These are phyloP conservation scores for Heliconius aoede DNA, from an alignment of 2,888 invertebrate species.

Conservation along the genomic window DNA sequence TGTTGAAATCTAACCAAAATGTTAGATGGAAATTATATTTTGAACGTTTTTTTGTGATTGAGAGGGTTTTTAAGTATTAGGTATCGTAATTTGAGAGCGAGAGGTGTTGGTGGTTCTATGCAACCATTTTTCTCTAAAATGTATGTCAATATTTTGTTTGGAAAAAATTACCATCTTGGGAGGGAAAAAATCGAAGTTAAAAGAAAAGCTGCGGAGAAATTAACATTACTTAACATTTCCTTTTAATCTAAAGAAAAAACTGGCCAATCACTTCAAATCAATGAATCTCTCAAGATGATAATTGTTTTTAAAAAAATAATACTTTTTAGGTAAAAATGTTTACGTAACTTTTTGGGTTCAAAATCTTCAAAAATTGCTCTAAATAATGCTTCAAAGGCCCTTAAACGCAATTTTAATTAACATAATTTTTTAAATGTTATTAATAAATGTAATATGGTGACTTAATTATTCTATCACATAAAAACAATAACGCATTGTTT, in stretches of 20 bases:
- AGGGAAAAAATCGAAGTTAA: no score
- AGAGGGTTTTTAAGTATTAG: neutral
- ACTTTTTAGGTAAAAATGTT: neutral
- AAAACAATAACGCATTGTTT: neutral
- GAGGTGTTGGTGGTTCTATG: neutral
- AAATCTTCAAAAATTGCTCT: neutral
- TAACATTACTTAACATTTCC: neutral
- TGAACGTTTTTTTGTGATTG: neutral
- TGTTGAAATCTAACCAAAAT: neutral
- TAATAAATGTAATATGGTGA: neutral
- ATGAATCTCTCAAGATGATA: neutral
- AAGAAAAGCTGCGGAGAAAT: no score
- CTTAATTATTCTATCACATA: slow-evolving; percentile 1
- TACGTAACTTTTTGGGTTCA: neutral
- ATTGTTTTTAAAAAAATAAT: neutral
- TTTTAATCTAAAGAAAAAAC: neutral
- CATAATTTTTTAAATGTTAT: neutral
- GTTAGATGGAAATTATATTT: neutral
- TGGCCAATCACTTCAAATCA: no score
- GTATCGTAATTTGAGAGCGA: no score
- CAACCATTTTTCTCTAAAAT: no score
- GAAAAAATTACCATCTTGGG: no score
- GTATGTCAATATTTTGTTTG: no score
- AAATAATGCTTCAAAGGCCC: neutral
- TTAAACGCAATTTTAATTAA: neutral